phyloP scores from a whole-genome alignment of 2,888 invertebrate species.

The Drosophila melanosoma region DNA sequence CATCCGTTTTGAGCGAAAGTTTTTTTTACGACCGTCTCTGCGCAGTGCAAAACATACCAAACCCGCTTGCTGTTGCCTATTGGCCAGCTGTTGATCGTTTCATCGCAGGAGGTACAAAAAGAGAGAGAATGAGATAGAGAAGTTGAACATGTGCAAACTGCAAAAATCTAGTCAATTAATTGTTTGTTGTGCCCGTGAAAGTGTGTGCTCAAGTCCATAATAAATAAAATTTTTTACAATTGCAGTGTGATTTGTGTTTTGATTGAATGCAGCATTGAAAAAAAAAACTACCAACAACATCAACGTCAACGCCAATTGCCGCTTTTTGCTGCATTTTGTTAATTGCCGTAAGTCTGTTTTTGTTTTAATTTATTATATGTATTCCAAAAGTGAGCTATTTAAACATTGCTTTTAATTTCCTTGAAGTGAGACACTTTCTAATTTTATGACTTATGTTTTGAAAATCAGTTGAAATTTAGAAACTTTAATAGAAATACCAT shows the following conservation, averaged over 20 bases:
- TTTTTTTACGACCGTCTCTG: slow-evolving; percentile 61
- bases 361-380: slow-evolving; percentile 6
- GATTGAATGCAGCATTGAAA: slow-evolving; percentile 67
- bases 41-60: slow-evolving; percentile 52
- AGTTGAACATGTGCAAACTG: slow-evolving; percentile 6
- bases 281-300: slow-evolving; percentile 10
- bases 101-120: slow-evolving; percentile 20
- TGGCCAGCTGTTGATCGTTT: slow-evolving; percentile 69
- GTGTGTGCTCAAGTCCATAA: slow-evolving; percentile 60
- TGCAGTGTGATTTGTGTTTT: slow-evolving; percentile 60
- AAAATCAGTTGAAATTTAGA: neutral
- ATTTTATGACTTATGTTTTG: neutral
- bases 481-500: neutral
- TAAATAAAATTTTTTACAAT: slow-evolving; percentile 69
- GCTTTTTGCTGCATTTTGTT: slow-evolving; percentile 25
- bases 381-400: slow-evolving; percentile 14
- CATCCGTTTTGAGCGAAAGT: slow-evolving; percentile 79
- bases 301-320: slow-evolving; percentile 40
- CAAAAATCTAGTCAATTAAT: slow-evolving; percentile 76
- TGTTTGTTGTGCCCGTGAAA: slow-evolving; percentile 52
- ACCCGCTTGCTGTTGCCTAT: slow-evolving; percentile 43
- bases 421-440: neutral
- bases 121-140: slow-evolving; percentile 24
- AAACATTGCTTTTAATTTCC: neutral
- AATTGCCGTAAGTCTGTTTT: slow-evolving; percentile 50